Conservation (phyloP, 2,888 invertebrate species). For the Ryuthela nishihirai region DNA sequence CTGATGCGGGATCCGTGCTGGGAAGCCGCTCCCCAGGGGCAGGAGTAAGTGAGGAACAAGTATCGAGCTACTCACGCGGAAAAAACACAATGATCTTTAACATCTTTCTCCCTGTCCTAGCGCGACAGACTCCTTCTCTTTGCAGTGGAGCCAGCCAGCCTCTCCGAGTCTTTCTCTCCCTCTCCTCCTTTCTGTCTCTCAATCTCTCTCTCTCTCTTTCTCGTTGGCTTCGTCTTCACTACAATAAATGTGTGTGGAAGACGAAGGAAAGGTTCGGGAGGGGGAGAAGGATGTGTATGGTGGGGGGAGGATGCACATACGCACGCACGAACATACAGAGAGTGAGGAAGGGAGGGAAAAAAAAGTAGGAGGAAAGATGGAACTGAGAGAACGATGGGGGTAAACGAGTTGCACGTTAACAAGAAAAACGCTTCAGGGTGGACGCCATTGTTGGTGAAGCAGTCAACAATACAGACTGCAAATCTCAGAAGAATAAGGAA, state of each 20-base stretch:
- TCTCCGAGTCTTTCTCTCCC: background rate
- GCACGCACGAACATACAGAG: too few relatives aligned
- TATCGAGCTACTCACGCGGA: slow-evolving; percentile 36
- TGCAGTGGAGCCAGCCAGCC: background rate
- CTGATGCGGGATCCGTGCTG: slow-evolving; percentile 30
- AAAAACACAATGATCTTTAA: slow-evolving; percentile 39
- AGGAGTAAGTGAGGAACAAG: too few relatives aligned
- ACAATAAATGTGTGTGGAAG: too few relatives aligned
- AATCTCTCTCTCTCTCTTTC: slow-evolving; percentile 11
- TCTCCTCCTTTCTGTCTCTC: slow-evolving; percentile 2
- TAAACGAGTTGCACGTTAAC: slow-evolving; percentile 29
- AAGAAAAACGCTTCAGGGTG: slow-evolving; percentile 32
- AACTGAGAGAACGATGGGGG: slow-evolving; percentile 4
- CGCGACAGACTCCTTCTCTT: background rate
- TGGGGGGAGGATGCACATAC: too few relatives aligned
- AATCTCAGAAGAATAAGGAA: too few relatives aligned
- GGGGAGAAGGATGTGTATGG: too few relatives aligned
- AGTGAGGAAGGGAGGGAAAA: background rate
- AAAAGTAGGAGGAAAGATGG: background rate
- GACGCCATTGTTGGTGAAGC: slow-evolving; percentile 20
- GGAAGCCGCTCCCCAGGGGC: too few relatives aligned
- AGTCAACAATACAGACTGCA: slow-evolving; percentile 33
- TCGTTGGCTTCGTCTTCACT: too few relatives aligned
- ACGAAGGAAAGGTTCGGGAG: too few relatives aligned
- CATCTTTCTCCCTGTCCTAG: slow-evolving; percentile 26